Evolutionary conservation across 2,113 vertebrate species (phyloP).

Genomic region (Asarcornis scutulata): DNA sequence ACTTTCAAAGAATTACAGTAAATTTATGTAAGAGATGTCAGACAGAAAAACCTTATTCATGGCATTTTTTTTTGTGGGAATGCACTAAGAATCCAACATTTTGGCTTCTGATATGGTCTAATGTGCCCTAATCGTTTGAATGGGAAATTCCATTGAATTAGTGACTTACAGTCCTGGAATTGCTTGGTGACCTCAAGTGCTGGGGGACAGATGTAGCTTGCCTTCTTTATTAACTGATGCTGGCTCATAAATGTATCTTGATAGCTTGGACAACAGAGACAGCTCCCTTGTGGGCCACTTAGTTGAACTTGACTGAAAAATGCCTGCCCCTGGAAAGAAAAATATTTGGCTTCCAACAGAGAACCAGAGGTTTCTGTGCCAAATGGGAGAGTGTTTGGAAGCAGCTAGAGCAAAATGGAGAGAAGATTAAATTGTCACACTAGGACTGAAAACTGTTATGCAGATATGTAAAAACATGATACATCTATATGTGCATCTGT

Average conservation of each 20-base stretch:
- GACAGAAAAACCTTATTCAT: not conserved
- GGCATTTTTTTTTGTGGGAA: not conserved
- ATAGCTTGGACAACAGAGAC: constrained; percentile 51
- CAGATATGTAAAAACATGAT: not conserved
- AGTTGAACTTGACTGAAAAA: constrained; percentile 62
- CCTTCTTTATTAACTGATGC: constrained; percentile 61
- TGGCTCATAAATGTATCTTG: constrained; percentile 52
- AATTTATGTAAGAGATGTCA: not conserved
- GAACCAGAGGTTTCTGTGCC: constrained; percentile 36
- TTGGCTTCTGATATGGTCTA: not conserved
- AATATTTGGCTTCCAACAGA: constrained; percentile 67
- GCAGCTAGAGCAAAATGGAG: not conserved
- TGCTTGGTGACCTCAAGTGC: constrained; percentile 38
- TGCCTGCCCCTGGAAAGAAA: constrained; percentile 57
- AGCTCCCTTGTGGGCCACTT: constrained; percentile 38
- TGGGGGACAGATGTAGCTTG: constrained; percentile 50
- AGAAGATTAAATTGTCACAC: constrained; percentile 11
- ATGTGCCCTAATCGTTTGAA: not conserved
- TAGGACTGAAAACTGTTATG: not conserved
- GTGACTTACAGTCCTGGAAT: constrained; percentile 27
- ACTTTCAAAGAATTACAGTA: not conserved
- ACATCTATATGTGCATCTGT: not conserved
- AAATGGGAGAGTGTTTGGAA: constrained; percentile 46
- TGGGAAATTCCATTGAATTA: constrained; percentile 26
- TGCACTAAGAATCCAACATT: not conserved